Evolutionary conservation across 2,888 invertebrate genomes (phyloP), one percentile per base, ranked within the genome.

Genomic region (Parthenolecanium corni): DNA sequence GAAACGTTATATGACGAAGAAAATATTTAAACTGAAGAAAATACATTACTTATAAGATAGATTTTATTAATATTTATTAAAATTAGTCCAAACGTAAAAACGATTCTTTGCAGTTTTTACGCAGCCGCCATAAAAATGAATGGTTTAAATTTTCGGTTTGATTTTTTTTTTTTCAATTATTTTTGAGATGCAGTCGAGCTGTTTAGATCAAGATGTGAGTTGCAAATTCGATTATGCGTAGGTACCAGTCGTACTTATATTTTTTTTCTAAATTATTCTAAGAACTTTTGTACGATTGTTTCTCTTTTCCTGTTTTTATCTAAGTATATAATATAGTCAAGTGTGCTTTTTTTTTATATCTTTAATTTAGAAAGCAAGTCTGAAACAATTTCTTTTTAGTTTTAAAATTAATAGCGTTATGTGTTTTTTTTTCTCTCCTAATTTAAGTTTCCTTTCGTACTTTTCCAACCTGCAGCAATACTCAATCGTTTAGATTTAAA

Each of bases 1-100:
- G 63, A 63, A 6, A 47, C 63, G 11, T 47, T 54, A 9, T 63
- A 63, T 38, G 63, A 63, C 46, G 63, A 63, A 31, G 63, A 63
- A 44, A 31, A 31, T 31, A 44, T 52, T 21, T 63, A 63, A 63
- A 21, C 36, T 31, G 31, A 31, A 31, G 9, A 31, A 31, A 31
- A 31, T 6, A 31, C 4, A 31, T 31, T 9, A 6, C 31, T n/a
- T 31, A 6, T 31, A 31, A 31, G 31, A 31, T 31, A 31, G 9
- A 31, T 31, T 31, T 31, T 31, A 31, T 31, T 9, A 31, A 6
- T 31, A 31, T 31, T 31, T 31, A 31, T 31, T 6, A 31, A 31
- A 31, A 31, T 31, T 31, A 31, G 31, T 31, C 5, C 31, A 9
- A 6, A 6, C 31, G 31, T 31, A 31, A 31, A 9, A 31, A 31